These are phyloP conservation scores for Cecropterus lyciades DNA, from an alignment of 1,140 invertebrate species.

Conservation along the genomic window DNA sequence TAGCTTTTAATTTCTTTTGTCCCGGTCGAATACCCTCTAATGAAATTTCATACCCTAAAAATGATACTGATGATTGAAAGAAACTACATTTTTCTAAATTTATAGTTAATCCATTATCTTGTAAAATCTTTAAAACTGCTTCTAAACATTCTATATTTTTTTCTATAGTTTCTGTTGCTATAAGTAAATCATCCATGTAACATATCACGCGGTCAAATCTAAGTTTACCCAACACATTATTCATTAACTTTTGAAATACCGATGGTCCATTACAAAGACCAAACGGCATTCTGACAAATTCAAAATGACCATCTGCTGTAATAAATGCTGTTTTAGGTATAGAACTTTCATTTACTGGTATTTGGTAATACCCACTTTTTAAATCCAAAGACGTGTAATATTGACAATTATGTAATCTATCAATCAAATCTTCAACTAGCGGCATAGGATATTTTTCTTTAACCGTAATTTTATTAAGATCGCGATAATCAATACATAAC, in stretches of 20 bases:
- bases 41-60: slow-evolving; percentile 32
- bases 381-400: too few relatives aligned
- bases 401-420: slow-evolving; percentile 26
- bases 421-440: slow-evolving; percentile 16
- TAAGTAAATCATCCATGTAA: slow-evolving; percentile 17
- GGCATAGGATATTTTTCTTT: slow-evolving; percentile 27
- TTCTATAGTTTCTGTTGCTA: slow-evolving; percentile 21
- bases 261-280: too few relatives aligned
- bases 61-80: slow-evolving; percentile 27
- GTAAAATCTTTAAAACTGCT: too few relatives aligned
- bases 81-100: slow-evolving; percentile 36
- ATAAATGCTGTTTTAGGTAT: slow-evolving; percentile 23
- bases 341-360: slow-evolving; percentile 12
- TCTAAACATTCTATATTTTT: too few relatives aligned
- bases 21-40: slow-evolving; percentile 19
- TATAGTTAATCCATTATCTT: slow-evolving; percentile 22
- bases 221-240: slow-evolving; percentile 8
- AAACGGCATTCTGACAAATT: too few relatives aligned
- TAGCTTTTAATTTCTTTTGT: slow-evolving; percentile 33
- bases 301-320: too few relatives aligned
- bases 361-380: too few relatives aligned
- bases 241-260: too few relatives aligned
- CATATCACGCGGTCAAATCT: slow-evolving; percentile 20
- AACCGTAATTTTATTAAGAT: slow-evolving; percentile 34
- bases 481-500: slow-evolving; percentile 24